phyloP scores from a whole-genome alignment of 2,888 invertebrate species.

The Chrysolina oricalcia region DNA sequence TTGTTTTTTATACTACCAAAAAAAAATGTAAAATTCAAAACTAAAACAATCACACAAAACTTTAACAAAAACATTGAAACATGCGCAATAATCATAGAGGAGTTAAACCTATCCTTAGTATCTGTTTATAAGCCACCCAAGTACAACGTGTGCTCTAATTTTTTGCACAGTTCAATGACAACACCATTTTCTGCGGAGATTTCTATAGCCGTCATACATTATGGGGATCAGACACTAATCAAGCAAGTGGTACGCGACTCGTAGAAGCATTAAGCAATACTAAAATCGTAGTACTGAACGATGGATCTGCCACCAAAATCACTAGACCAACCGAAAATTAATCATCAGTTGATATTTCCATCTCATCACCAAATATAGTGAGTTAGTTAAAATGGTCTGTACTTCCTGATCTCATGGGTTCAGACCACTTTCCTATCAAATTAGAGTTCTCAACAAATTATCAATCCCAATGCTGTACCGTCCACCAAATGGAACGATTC shows the following conservation, averaged over 20 bases:
- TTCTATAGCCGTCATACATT: slow-evolving; percentile 23
- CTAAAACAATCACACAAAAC: no score
- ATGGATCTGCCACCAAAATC: no score
- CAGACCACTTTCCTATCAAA: slow-evolving; percentile 6
- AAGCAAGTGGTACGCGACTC: no score
- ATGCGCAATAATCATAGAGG: no score
- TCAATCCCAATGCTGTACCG: not conserved
- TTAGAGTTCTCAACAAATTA: no score
- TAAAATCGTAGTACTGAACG: no score
- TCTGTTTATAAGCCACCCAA: no score
- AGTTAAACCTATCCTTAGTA: no score
- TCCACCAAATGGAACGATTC: slow-evolving; percentile 30
- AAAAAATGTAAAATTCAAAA: no score
- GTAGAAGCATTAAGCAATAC: slow-evolving; percentile 10
- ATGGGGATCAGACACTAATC: slow-evolving; percentile 6
- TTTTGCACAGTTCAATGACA: slow-evolving; percentile 2
- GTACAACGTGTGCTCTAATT: not conserved
- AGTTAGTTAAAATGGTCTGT: slow-evolving; percentile 29
- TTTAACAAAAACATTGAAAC: no score
- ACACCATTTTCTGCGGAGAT: slow-evolving; percentile 12
- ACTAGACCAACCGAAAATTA: slow-evolving; percentile 19
- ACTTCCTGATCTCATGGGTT: no score
- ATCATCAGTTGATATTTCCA: slow-evolving; percentile 31
- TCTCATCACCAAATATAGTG: slow-evolving; percentile 28
- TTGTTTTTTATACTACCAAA: no score